phyloP scores from a whole-genome alignment of 2,113 vertebrate genomes.

The Holacanthus passer region DNA sequence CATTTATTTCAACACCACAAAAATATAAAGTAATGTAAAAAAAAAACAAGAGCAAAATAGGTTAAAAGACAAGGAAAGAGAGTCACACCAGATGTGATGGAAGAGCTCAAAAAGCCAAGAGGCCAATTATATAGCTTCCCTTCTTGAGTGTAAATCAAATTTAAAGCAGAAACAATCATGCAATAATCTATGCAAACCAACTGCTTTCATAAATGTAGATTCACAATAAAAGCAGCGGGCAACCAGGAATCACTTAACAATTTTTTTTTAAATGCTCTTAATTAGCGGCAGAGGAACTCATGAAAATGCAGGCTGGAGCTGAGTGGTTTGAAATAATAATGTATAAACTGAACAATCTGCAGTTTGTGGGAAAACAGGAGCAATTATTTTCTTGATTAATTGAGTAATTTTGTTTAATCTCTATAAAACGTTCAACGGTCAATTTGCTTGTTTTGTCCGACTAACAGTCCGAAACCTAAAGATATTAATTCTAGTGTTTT shows the following conservation, averaged over 20 bases:
- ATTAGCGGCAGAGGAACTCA: not conserved
- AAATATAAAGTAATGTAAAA: not conserved
- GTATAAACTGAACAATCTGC: not conserved
- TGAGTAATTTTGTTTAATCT: not conserved
- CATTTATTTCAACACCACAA: not conserved
- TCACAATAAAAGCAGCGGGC: slow-evolving; percentile 3
- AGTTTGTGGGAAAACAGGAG: not conserved
- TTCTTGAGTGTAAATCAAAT: not conserved
- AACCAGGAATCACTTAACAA: not conserved
- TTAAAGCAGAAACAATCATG: not conserved
- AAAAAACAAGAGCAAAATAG: not conserved
- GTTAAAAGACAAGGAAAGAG: not conserved
- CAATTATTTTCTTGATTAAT: not conserved
- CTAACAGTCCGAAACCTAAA: not conserved
- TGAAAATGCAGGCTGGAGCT: not conserved
- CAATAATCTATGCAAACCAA: not conserved
- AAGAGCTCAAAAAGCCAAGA: not conserved
- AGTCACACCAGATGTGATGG: not conserved
- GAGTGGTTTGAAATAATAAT: not conserved
- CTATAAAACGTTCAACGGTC: not conserved
- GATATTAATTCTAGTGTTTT: not conserved
- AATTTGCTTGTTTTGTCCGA: not conserved
- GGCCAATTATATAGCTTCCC: not conserved
- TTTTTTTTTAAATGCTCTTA: not conserved
- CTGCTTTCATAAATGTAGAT: not conserved